Base-by-base conservation (phyloP, 2,113 vertebrate species). In the Pterocles burchelli region DNA sequence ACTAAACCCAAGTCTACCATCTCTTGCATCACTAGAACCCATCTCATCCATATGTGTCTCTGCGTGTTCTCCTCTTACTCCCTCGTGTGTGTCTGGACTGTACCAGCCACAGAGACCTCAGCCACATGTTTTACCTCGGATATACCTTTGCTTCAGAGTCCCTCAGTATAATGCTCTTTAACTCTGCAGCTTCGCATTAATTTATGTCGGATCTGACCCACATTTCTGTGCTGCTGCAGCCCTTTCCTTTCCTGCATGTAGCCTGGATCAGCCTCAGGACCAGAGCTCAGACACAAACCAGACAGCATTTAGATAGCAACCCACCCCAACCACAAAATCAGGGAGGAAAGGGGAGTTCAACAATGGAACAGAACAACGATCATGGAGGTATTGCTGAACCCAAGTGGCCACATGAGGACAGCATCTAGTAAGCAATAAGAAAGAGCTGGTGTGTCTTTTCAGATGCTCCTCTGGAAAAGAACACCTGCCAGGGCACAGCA, bases 351-450 rank as follows among this genome's bases (percentile, higher is more conserved):
- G 17, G 16, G 11, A 80, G 8, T 22, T 65, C 31, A 58, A 6
- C 16, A 34, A 12, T 1, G 13, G 43, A 57, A 62, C 11, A 16
- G 66, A 49, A 19, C 11, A 66, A 11, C 11, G 24, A 7, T 61
- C 17, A 13, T 4, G 11, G 49, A 75, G 28, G 21, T 14, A 14
- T 2, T 74, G 48, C 76, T 75, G 52, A 93, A 57, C 33, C 3
- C 43, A 57, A 75, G 29, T 1, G 19, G 61, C 93, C 95, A 95
- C 95, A 92, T 2, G 94, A 96, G 86, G 94, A 96, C 96, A 95
- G 94, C 61, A 95, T 74, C 68, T n/a, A 29, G 46, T 36, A 89
- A 94, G 83, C 58, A 86, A 86, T 63, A 46, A 61, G 79, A 73
- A 65, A 25, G 41, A 63, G 10, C 8, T 16, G 19, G 6, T 81